Evolutionary conservation across 2,113 vertebrate genomes (phyloP).

Genomic region (Oxygymnocypris stewartii): DNA sequence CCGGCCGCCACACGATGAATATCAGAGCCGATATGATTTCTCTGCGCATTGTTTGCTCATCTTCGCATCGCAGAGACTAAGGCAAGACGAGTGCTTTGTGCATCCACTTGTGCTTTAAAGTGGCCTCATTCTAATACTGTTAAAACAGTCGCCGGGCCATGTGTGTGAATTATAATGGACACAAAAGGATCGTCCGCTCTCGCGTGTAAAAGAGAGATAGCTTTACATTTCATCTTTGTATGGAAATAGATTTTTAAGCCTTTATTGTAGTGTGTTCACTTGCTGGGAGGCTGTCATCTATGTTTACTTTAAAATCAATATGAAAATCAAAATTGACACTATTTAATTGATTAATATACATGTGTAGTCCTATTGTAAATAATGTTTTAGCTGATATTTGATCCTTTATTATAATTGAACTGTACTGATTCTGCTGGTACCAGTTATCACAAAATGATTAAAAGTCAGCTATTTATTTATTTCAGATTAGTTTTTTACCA

Average conservation of each 20-base stretch:
- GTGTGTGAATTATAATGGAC: constrained; percentile 88
- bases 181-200: constrained; percentile 80
- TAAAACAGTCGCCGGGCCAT: constrained; percentile 84
- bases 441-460: background rate
- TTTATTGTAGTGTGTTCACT: constrained; percentile 83
- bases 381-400: background rate
- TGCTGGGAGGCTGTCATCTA: constrained; percentile 65
- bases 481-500: too few relatives aligned
- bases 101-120: constrained; percentile 86
- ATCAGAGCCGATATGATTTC: constrained; percentile 85
- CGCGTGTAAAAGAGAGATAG: constrained; percentile 79
- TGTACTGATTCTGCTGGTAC: background rate
- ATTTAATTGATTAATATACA: background rate
- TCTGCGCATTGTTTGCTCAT: constrained; percentile 80
- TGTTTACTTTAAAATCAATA: constrained; percentile 69
- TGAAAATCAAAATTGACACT: background rate
- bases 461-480: too few relatives aligned
- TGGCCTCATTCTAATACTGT: constrained; percentile 88
- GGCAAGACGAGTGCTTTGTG: constrained; percentile 77
- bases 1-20: constrained; percentile 80
- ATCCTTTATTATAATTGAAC: background rate
- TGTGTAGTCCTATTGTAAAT: background rate
- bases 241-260: constrained; percentile 85
- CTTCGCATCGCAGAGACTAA: constrained; percentile 81
- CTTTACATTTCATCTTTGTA: constrained; percentile 84